Percentiles rank a stretch among this genome's conserved stretches.
phyloP scores from a whole-genome alignment of 2,113 vertebrate genomes.

The Platichthys stellatus region DNA sequence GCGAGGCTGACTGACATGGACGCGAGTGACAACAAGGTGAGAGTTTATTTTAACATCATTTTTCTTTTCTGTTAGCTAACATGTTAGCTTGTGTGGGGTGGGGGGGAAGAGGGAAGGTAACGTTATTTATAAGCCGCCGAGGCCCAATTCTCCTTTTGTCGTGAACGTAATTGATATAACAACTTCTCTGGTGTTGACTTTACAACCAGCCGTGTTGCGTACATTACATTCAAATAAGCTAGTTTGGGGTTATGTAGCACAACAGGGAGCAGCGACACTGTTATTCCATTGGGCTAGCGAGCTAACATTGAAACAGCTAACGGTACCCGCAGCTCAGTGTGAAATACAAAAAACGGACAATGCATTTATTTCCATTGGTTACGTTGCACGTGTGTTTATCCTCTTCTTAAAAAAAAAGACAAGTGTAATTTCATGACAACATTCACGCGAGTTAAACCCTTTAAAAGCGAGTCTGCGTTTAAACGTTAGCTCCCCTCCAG shows the following conservation, averaged over 20 bases:
- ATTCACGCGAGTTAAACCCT: not conserved
- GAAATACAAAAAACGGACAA: not conserved
- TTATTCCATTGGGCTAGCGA: conserved; percentile 22
- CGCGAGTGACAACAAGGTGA: conserved; percentile 81
- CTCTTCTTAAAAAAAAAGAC: not conserved
- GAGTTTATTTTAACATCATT: conserved; percentile 6
- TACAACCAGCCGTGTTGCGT: not conserved
- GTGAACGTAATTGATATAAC: not conserved
- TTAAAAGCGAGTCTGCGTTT: not conserved
- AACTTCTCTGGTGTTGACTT: rapidly evolving
- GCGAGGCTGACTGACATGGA: conserved; percentile 80
- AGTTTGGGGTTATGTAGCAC: not conserved
- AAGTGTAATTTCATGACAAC: rapidly evolving
- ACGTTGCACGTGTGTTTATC: not conserved
- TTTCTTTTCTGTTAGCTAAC: conserved; percentile 15
- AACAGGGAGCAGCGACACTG: not conserved
- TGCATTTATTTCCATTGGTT: not conserved
- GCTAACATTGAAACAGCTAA: conserved; percentile 58
- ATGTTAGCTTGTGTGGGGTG: not conserved
- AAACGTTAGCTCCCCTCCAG: conserved; percentile 35
- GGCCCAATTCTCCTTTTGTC: not conserved
- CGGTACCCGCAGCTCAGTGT: not conserved
- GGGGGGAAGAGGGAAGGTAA: not conserved
- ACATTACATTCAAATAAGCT: not conserved
- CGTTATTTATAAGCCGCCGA: conserved; percentile 10